Base-by-base conservation (phyloP, 2,797 vertebrate species). In the Labroides dimidiatus region DNA sequence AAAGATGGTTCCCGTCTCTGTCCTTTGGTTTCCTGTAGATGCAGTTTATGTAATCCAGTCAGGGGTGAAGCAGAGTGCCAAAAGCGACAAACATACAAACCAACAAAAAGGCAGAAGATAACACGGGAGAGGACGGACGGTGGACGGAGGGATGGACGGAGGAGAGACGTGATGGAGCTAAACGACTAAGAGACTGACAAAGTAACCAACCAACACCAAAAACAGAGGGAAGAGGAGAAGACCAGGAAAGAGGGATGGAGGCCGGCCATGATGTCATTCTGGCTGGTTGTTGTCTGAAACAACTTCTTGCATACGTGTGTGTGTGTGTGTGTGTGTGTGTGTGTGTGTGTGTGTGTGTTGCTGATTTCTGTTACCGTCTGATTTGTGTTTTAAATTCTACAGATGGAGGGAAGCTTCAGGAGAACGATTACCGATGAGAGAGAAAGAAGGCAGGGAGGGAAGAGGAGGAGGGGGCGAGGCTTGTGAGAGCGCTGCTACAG, bases 11-110 rank as follows among this genome's bases (percentile, higher is more conserved):
- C n/a, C 12, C 52, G 8, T 12, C 42, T 8, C 11, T 65, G 4
- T 9, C 23, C 21, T 24, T 3, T 52, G 2, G 50, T 51, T 70
- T 57, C 33, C 84, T 33, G 30, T 33, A 95, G 94, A 94, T 95
- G 93, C 94, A 95, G 93, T 95, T 95, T 62, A 95, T 95, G 94
- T 95, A 93, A 93, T 84, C 68, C 82, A 85, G 84, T 80, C 75
- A 39, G 55, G 78, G 74, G 75, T 72, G 82, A 73, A 85, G 87
- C 85, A 78, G 87, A 80, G 90, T 87, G 91, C 92, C 91, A 89
- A 91, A 92, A 88, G 86, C 72, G 36, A 91, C 73, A 77, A 80
- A 85, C 72, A 69, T 76, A 70, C 54, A 69, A 75, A n/a, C n/a
- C n/a, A n/a, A 77, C 78, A 27, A 33, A 33, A 33, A 33, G 66